A percentile compares a stretch with the other conserved stretches of the same genome.
Conservation (phyloP, 2,888 invertebrate genomes). For the Thymelicus sylvestris region DNA sequence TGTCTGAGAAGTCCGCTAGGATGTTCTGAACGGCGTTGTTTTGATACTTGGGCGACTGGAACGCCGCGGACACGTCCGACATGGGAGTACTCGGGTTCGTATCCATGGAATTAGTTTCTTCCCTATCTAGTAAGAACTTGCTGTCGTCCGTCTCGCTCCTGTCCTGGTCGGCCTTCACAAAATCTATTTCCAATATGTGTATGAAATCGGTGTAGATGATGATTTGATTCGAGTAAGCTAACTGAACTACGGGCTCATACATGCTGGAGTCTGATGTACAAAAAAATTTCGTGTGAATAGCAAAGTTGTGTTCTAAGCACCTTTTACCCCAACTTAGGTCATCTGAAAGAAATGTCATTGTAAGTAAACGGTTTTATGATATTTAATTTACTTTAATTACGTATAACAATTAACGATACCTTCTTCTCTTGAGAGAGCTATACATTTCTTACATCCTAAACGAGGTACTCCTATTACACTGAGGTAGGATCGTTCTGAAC, state of each 20-base stretch:
- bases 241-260: slow-evolving; percentile 88
- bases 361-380: background rate
- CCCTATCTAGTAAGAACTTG: slow-evolving; percentile 67
- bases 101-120: slow-evolving; percentile 66
- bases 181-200: slow-evolving; percentile 89
- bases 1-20: slow-evolving; percentile 86
- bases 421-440: slow-evolving; percentile 78
- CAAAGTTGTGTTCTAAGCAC: slow-evolving; percentile 95
- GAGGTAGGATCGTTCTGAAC: slow-evolving; percentile 80
- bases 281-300: slow-evolving; percentile 96
- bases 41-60: slow-evolving; percentile 81
- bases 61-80: slow-evolving; percentile 71
- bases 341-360: slow-evolving; percentile 57
- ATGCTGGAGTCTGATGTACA: slow-evolving; percentile 93
- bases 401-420: slow-evolving; percentile 54
- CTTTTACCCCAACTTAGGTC: slow-evolving; percentile 86
- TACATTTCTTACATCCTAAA: slow-evolving; percentile 86
- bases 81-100: slow-evolving; percentile 69
- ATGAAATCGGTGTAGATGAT: slow-evolving; percentile 94
- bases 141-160: slow-evolving; percentile 61
- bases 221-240: slow-evolving; percentile 89
- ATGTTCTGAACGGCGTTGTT: slow-evolving; percentile 86
- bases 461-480: slow-evolving; percentile 85
- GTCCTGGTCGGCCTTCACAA: slow-evolving; percentile 74
- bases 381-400: background rate